Conservation (phyloP, 2,888 invertebrate genomes). For the Deilephila elpenor region DNA sequence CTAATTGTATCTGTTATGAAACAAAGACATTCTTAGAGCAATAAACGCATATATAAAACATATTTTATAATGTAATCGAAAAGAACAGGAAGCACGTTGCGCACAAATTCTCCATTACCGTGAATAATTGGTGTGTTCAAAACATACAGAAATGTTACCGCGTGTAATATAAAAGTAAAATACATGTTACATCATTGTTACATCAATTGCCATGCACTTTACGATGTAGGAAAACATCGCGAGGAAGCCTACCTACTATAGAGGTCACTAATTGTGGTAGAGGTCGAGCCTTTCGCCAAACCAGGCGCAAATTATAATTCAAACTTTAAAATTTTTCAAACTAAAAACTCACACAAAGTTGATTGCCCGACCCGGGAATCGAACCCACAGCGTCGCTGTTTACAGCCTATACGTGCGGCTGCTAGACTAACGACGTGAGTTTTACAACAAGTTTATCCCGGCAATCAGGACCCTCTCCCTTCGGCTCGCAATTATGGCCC, state of each 20-base stretch:
- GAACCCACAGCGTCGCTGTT: no score
- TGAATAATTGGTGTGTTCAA: conserved; percentile 29
- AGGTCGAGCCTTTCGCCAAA: no score
- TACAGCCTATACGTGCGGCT: no score
- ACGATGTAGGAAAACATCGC: no score
- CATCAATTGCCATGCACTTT: neutral
- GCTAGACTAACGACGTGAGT: neutral
- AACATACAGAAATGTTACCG: conserved; percentile 27
- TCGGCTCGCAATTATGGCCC: conserved; percentile 2
- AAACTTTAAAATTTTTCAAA: no score
- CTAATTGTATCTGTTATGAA: neutral
- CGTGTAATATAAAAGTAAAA: conserved; percentile 23
- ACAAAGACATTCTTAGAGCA: neutral
- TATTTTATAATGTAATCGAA: conserved; percentile 12
- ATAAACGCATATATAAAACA: conserved; percentile 1
- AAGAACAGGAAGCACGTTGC: conserved; percentile 30
- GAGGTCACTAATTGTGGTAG: no score
- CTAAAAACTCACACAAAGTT: no score
- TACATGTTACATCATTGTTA: conserved; percentile 23
- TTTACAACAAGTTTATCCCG: neutral
- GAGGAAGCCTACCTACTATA: no score
- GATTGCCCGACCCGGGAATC: no score
- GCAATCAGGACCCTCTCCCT: neutral
- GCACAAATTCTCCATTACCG: conserved; percentile 29
- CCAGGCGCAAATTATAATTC: no score